phyloP scores from a whole-genome alignment of 1,140 invertebrate species.

The Neuroterus valhalla region DNA sequence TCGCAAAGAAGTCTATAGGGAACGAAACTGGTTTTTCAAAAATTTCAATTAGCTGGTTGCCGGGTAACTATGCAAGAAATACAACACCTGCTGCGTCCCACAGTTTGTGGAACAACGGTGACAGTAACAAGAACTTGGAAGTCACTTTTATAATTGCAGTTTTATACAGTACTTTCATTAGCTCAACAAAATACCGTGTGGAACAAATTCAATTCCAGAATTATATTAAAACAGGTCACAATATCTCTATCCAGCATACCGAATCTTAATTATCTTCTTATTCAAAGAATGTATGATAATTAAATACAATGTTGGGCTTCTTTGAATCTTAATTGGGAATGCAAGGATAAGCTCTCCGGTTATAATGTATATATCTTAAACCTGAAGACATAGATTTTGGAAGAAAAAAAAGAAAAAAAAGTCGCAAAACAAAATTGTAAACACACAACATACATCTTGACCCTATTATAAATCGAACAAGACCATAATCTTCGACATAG shows the following conservation, averaged over 20 bases:
- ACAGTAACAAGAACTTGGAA: not conserved
- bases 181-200: not conserved
- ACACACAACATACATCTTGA: no score
- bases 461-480: no score
- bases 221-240: constrained; percentile 5
- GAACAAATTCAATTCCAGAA: constrained; percentile 13
- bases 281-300: constrained; percentile 3
- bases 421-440: no score
- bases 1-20: not conserved
- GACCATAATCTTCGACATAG: no score
- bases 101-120: constrained; percentile 23
- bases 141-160: constrained; percentile 16
- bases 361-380: not conserved
- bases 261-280: constrained; percentile 23
- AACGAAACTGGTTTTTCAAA: constrained; percentile 25
- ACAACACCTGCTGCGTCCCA: constrained; percentile 26
- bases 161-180: constrained; percentile 5
- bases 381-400: not conserved
- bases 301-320: constrained; percentile 10
- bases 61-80: constrained; percentile 15
- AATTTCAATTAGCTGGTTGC: constrained; percentile 29
- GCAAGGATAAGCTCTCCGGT: not conserved
- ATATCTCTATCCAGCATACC: not conserved
- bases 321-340: not conserved
- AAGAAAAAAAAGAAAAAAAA: not conserved